Evolutionary conservation across 2,113 vertebrate genomes (phyloP).

Genomic region (Herpailurus yagouaroundi): DNA sequence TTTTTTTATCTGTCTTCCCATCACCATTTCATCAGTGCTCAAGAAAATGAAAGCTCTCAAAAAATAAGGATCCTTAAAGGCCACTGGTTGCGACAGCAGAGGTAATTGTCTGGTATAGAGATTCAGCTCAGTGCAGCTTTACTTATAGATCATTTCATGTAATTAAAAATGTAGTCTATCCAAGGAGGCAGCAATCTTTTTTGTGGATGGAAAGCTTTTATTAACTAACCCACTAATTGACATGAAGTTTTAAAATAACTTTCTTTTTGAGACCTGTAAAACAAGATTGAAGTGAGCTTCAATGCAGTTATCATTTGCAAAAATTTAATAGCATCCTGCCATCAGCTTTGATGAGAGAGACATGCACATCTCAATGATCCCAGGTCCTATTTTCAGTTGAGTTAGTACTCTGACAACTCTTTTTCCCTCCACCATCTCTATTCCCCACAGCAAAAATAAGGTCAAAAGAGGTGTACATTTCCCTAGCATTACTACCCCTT

Average conservation of each 20-base stretch:
- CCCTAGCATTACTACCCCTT: neutral
- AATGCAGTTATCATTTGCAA: constrained; percentile 34
- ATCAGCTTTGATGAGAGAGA: constrained; percentile 5
- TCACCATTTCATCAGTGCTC: neutral
- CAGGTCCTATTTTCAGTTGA: neutral
- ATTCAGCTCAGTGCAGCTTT: constrained; percentile 7
- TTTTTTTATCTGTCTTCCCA: constrained; percentile 48
- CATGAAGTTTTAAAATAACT: constrained; percentile 62
- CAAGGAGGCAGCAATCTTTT: constrained; percentile 33
- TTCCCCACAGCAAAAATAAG: neutral
- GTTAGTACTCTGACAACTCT: constrained; percentile 13
- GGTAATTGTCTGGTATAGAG: constrained; percentile 18
- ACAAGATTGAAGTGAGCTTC: constrained; percentile 26
- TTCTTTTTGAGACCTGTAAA: constrained; percentile 54
- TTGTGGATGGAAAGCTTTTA: constrained; percentile 51
- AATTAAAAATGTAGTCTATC: constrained; percentile 65
- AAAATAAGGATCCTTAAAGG: constrained; percentile 42
- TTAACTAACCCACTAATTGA: constrained; percentile 48
- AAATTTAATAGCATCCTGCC: neutral
- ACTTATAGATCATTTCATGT: constrained; percentile 23
- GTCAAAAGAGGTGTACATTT: neutral
- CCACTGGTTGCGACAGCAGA: neutral
- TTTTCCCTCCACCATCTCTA: neutral
- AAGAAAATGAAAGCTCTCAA: constrained; percentile 52
- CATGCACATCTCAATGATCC: neutral